These are phyloP conservation scores for Linepithema humile DNA, from an alignment of 1,140 invertebrate genomes.

Conservation along the genomic window DNA sequence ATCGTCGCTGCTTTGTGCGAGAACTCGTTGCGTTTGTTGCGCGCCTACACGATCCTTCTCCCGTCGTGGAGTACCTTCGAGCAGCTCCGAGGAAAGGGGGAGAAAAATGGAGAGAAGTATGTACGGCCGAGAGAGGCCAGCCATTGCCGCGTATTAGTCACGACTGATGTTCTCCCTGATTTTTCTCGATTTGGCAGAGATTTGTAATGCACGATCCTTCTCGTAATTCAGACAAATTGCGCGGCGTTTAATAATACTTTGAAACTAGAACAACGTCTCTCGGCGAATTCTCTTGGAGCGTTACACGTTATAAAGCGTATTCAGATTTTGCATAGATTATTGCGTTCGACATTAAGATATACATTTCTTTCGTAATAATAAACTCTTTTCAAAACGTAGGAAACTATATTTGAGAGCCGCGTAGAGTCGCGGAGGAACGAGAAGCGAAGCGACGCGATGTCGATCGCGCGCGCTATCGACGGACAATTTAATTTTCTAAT, in stretches of 20 bases:
- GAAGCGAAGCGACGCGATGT: neutral
- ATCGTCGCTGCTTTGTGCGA: constrained; percentile 58
- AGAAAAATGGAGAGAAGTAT: constrained; percentile 23
- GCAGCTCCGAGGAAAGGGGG: constrained; percentile 26
- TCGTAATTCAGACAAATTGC: neutral
- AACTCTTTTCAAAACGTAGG: neutral
- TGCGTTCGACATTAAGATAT: neutral
- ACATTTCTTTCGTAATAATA: neutral
- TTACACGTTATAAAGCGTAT: neutral
- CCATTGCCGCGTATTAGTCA: constrained; percentile 19
- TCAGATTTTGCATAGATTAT: constrained; percentile 20
- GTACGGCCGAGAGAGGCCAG: too few relatives aligned
- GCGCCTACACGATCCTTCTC: constrained; percentile 52
- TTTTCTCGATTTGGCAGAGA: neutral
- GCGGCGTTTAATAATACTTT: neutral
- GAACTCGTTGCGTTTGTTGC: constrained; percentile 62
- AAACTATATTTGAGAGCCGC: neutral
- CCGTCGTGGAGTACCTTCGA: constrained; percentile 22
- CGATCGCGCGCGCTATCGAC: constrained; percentile 51
- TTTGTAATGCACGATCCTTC: neutral
- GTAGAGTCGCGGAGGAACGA: neutral
- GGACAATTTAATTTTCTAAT: constrained; percentile 85
- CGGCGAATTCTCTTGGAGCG: neutral
- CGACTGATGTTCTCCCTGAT: neutral
- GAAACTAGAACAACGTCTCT: neutral